Base-by-base conservation (phyloP, 2,888 invertebrate species). In the Odontothrips loti region DNA sequence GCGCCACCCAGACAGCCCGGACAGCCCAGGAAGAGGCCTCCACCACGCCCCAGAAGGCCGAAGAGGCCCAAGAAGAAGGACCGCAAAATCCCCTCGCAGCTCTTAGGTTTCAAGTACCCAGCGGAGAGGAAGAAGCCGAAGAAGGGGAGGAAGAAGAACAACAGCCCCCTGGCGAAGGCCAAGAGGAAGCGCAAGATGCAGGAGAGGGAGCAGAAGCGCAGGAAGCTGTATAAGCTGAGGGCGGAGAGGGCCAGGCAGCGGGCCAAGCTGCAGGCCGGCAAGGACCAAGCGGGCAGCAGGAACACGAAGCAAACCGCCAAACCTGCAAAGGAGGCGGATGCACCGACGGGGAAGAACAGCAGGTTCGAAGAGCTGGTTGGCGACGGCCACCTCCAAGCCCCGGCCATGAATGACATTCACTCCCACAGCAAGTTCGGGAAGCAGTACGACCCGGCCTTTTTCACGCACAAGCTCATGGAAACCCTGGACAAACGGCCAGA, bases 61-160 rank as follows among this genome's bases (percentile, higher is more conserved):
- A 75, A 75, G 27, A 75, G 23, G 68, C 23, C 68, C 23, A n/a
- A 11, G 68, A 68, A 68, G 68, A 75, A 27, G 27, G 12, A 58
- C 58, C 17, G n/a, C 20, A 58, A 58, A 58, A 17, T 27, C 23
- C 68, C 68, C 23, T 75, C 68, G 23, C 68, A 27, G 27, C 68
- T 75, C 11, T 27, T 75, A 10, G 68, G 68, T 27, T 75, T 75
- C 68, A 75, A 75, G 12, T 75, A 75, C 27, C 68, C 68, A 0
- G 68, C 27, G 68, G 68, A 75, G 68, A 75, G 68, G 27, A 75
- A 75, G 27, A 75, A 75, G 68, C 68, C 68, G 10, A 75, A 75
- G 68, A 27, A 27, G 1, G 12, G 23, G 9, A 11, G 68, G 10
- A 75, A 75, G 68, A 75, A 75, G 68, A 75, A 75, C 68, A 75